Evolutionary conservation across 1,140 invertebrate genomes (phyloP), one percentile per base, ranked within the genome.

Genomic region (Tetranychus urticae): DNA sequence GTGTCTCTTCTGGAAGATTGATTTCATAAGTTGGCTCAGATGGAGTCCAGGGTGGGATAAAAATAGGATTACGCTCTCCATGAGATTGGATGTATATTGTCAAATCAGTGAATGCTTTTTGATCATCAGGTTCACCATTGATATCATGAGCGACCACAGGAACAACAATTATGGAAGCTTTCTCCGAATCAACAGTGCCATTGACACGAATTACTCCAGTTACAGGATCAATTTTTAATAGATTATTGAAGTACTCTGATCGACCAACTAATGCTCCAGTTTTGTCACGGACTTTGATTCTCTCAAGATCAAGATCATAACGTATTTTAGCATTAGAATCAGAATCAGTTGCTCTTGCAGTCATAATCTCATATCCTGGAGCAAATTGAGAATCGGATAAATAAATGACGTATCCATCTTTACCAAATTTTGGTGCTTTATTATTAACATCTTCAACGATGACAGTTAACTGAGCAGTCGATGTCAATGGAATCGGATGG

Each of bases 41-140:
- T 46, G 50, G 61, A 13, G 61, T 60, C 65, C 66, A 66, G 6
- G 66, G 64, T 3, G 65, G 81, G 1, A 77, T 80, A 62, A 88
- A 87, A 4, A 82, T 78, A 0, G 85, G 85, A 71, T 84, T 84
- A 62, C 82, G 80, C 62, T 85, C 83, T 65, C 80, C 81, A 67
- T 82, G 84, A 1, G 83, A 82, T 71, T 86, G 82, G 8, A 87
- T 79, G 67, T 85, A 87, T 7, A 87, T 75, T 0, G 84, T 85
- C 10, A 85, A 79, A 67, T 86, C 83, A 1, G 78, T 73, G 73
- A 65, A 42, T 68, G 61, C 64, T 48, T 47, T 35, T 48, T 62
- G 57, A 46, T 34, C 35, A 35, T 37, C 37, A 12, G 54, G 55
- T 42, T 61, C 52, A n/a, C n/a, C 50, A 59, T 65, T 64, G 0